phyloP scores from a whole-genome alignment of 2,797 vertebrate species.

The Champsocephalus esox region DNA sequence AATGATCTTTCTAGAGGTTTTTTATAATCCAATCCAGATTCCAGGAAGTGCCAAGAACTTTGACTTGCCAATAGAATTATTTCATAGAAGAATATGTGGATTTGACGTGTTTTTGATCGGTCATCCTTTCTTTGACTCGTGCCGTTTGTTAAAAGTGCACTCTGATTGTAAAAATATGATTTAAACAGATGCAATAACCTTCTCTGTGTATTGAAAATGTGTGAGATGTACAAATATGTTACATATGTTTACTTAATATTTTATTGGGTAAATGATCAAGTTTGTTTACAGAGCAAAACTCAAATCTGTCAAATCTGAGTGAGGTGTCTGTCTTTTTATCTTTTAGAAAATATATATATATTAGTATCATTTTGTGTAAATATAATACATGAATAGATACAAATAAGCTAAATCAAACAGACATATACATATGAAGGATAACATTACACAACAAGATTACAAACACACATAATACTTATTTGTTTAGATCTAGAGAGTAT shows the following conservation, averaged over 20 bases:
- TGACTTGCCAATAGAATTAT: neutral
- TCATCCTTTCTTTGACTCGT: neutral
- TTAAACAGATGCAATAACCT: conserved; percentile 29
- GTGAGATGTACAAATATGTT: conserved; percentile 3
- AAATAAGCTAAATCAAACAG: too few relatives aligned
- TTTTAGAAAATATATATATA: neutral
- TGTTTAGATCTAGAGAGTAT: neutral
- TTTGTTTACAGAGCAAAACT: conserved; percentile 15
- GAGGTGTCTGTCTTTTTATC: neutral
- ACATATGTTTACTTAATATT: conserved; percentile 13
- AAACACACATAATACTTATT: too few relatives aligned
- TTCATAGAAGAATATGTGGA: neutral
- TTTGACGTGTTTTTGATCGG: neutral
- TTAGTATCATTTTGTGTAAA: too few relatives aligned
- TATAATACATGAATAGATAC: too few relatives aligned
- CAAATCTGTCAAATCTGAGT: neutral
- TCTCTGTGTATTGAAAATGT: conserved; percentile 20
- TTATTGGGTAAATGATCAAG: conserved; percentile 17
- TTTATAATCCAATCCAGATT: too few relatives aligned
- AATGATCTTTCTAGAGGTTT: neutral
- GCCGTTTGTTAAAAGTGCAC: neutral
- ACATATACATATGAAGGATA: too few relatives aligned
- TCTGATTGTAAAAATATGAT: conserved; percentile 31
- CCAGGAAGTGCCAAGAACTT: neutral
- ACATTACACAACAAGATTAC: too few relatives aligned